A percentile compares a stretch with the other conserved stretches of the same genome.
These are phyloP conservation scores for Drosophila nigrodunni DNA, from an alignment of 1,140 invertebrate genomes.

Conservation along the genomic window DNA sequence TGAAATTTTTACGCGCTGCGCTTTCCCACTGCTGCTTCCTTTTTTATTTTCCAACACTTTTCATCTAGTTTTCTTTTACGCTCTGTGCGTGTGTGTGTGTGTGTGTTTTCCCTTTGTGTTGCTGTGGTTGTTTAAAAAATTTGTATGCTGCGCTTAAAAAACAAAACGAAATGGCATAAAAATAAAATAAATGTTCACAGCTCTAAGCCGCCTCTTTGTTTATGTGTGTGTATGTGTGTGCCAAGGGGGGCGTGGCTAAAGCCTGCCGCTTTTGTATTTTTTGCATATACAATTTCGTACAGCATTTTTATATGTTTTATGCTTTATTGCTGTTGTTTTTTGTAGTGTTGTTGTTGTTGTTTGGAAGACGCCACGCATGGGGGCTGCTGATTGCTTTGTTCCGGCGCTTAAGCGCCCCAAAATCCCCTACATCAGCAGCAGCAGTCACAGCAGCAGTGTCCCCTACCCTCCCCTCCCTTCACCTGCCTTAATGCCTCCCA, in stretches of 20 bases:
- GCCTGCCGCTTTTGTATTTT: conserved; percentile 30
- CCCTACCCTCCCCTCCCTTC: neutral
- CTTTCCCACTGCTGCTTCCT: conserved; percentile 1
- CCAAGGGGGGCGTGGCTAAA: conserved; percentile 36
- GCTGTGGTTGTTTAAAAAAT: conserved; percentile 44
- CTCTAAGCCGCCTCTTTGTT: conserved; percentile 47
- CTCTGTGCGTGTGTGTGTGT: conserved; percentile 17
- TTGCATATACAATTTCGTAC: conserved; percentile 21
- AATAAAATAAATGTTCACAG: conserved; percentile 51
- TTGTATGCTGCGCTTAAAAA: conserved; percentile 48
- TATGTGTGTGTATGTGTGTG: conserved; percentile 22
- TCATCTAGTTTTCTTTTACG: conserved; percentile 47
- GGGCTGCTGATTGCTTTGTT: conserved; percentile 76
- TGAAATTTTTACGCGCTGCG: conserved; percentile 41
- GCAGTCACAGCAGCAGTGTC: conserved; percentile 6
- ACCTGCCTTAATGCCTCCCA: neutral
- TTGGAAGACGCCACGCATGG: conserved; percentile 55
- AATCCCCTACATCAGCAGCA: conserved; percentile 30
- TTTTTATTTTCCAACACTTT: conserved; percentile 11
- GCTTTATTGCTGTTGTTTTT: conserved; percentile 9
- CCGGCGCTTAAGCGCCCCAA: conserved; percentile 70
- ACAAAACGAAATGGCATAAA: conserved; percentile 55
- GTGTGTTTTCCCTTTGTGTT: conserved; percentile 34
- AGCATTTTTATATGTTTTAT: conserved; percentile 41
- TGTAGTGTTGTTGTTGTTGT: conserved; percentile 1